Base-by-base conservation (phyloP, 2,888 invertebrate genomes). In the Drosophila diplacantha region DNA sequence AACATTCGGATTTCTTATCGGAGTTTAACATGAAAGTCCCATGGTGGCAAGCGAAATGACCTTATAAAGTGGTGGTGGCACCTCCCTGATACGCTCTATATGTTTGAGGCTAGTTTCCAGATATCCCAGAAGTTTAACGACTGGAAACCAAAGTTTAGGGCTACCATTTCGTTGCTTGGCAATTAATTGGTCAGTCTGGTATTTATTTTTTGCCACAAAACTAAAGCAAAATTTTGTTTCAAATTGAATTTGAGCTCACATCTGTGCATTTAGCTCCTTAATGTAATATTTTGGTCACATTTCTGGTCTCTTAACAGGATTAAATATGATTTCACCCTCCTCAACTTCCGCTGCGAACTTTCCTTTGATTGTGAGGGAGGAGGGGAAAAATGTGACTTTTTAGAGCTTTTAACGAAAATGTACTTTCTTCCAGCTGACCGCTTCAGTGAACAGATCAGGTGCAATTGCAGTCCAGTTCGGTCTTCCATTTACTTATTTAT, bases 381-480 rank as follows among this genome's bases (percentile, higher is more conserved):
- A 18, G 16, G n/a, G 7, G n/a, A 31, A 35, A n/a, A 22, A 18
- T 8, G 18, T 62, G 62, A 53, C 18, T 62, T 53, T 34, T 61
- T 39, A 34, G 51, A 11, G 51, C 43, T 63, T 52, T 52, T 18
- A 61, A 37, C 31, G 37, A 58, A 60, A 41, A 52, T 51, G 34
- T 35, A 60, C 60, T 41, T 34, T 34, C 39, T 61, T 61, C 61
- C 60, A 35, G 12, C 8, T 61, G 62, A 61, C 50, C 51, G 61
- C 61, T 51, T 24, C 50, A 24, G 29, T 61, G 61, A 9, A 14
- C 60, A 61, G 34, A 41, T 35, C 39, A 60, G 61, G 61, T 61
- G 34, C 34, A 35, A 51, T 24, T 51, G 60, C 51, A 41, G 60
- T 51, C 35, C 53, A 55, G 37, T 55, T 20, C 16, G 16, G 29